These are phyloP conservation scores for Ophiodon elongatus DNA, from an alignment of 2,113 vertebrate species.

Conservation along the genomic window DNA sequence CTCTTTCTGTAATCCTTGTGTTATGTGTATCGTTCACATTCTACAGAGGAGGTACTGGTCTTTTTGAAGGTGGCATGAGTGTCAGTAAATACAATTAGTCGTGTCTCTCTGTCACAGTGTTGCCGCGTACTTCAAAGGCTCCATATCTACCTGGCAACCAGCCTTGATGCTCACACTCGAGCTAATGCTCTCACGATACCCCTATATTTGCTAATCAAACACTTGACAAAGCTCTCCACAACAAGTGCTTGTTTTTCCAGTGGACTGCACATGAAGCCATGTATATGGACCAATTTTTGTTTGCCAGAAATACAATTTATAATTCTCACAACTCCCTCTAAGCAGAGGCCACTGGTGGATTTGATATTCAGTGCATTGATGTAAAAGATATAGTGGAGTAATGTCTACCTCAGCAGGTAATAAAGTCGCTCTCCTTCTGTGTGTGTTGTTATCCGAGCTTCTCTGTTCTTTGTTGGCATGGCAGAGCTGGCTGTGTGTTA, in stretches of 20 bases:
- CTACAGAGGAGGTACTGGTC: not conserved
- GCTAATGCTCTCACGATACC: conserved; percentile 1
- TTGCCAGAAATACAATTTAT: not conserved
- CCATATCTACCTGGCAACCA: conserved; percentile 48
- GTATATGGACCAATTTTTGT: not conserved
- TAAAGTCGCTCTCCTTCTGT: too few species aligned
- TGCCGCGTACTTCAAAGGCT: not conserved
- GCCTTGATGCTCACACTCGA: conserved; percentile 9
- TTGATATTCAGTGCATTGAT: not conserved
- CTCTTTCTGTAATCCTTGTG: not conserved
- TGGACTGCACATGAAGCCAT: not conserved
- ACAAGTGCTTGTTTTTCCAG: conserved; percentile 50
- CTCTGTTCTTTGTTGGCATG: not conserved
- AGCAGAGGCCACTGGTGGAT: not conserved
- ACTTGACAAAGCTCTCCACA: conserved; percentile 54
- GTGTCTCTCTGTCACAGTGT: not conserved
- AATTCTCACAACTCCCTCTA: not conserved
- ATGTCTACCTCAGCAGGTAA: too few species aligned
- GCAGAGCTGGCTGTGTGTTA: not conserved
- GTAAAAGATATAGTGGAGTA: too few species aligned
- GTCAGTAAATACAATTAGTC: not conserved
- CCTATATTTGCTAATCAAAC: conserved; percentile 47
- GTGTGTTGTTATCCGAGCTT: not conserved
- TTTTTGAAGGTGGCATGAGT: not conserved
- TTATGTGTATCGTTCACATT: not conserved